Evolutionary conservation across 2,113 vertebrate genomes (phyloP).

Genomic region (Mus musculus): GRCm39 chr17:66441001-66441500

Average conservation of each 20-base stretch:
- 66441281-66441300: accelerated
- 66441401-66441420: no score
- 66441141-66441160: slow-evolving; percentile 92
- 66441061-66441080: slow-evolving; percentile 83
- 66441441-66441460: no score
- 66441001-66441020: background rate
- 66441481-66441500: no score
- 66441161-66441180: slow-evolving; percentile 94
- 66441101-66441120: slow-evolving; percentile 98
- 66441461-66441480: no score
- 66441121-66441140: slow-evolving; percentile 95
- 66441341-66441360: background rate
- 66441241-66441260: background rate
- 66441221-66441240: background rate
- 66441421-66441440: no score
- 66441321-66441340: background rate
- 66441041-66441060: background rate
- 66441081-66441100: slow-evolving; percentile 98
- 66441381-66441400: no score
- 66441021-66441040: background rate
- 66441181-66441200: slow-evolving; percentile 89
- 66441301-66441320: background rate
- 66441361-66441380: no score
- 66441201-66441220: accelerated
- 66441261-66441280: background rate